Evolutionary conservation across 2,888 invertebrate genomes (phyloP).

Genomic region (Heliconius sara): DNA sequence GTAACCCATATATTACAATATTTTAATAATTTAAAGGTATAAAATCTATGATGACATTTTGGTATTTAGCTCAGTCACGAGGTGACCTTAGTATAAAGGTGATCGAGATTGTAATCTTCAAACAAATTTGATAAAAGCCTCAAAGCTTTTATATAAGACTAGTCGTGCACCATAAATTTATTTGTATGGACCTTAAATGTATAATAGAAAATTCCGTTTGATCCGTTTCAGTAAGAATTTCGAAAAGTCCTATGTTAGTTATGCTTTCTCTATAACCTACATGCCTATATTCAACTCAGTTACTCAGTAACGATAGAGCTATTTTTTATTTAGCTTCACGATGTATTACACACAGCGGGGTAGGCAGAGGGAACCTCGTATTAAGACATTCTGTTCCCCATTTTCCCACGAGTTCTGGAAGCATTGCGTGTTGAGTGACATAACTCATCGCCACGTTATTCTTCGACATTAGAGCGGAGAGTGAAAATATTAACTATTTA

Average conservation of each 20-base stretch:
- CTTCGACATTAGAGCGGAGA: background rate
- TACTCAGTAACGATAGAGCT: too few relatives aligned
- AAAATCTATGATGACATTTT: conserved; percentile 19
- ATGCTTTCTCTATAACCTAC: too few relatives aligned
- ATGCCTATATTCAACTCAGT: too few relatives aligned
- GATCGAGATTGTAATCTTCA: conserved; percentile 7
- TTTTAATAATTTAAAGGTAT: background rate
- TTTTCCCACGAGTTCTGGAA: background rate
- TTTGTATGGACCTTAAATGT: background rate
- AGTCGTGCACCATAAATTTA: background rate
- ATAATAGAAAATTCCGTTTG: background rate
- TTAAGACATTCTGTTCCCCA: background rate
- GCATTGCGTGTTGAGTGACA: background rate
- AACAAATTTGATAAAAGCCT: conserved; percentile 11
- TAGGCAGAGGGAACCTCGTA: background rate
- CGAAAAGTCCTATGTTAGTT: too few relatives aligned
- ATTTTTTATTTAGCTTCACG: background rate
- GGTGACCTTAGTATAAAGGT: conserved; percentile 19
- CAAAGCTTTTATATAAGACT: background rate
- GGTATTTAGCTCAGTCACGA: conserved; percentile 19
- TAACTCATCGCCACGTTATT: too few relatives aligned
- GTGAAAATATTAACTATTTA: background rate
- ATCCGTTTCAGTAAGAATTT: too few relatives aligned
- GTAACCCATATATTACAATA: background rate
- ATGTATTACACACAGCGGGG: background rate